Conservation (phyloP, 2,888 invertebrate species). For the Pilophorus perplexus region DNA sequence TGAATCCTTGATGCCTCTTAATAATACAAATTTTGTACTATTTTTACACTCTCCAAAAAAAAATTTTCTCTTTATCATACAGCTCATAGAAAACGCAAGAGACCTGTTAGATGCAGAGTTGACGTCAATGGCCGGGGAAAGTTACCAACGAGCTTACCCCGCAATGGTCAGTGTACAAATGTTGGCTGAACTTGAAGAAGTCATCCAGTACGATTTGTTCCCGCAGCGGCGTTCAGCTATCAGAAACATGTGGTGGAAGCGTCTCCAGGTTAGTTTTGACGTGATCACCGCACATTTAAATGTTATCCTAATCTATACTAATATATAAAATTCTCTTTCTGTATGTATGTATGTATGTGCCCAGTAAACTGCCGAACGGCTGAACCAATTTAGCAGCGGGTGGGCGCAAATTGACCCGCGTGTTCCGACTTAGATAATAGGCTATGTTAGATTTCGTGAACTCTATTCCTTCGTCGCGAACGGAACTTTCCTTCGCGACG, state of each 20-base stretch:
- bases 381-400: too few relatives aligned
- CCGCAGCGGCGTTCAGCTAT: conserved; percentile 80
- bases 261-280: conserved; percentile 65
- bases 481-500: too few relatives aligned
- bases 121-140: conserved; percentile 94
- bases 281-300: background rate
- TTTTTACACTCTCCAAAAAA: too few relatives aligned
- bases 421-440: too few relatives aligned
- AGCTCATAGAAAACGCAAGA: conserved; percentile 86
- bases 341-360: too few relatives aligned
- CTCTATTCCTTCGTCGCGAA: too few relatives aligned
- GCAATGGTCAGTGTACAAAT: conserved; percentile 97
- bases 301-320: background rate
- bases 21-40: too few relatives aligned
- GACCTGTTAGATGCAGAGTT: conserved; percentile 93
- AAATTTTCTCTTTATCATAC: conserved; percentile 47
- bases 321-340: too few relatives aligned
- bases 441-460: too few relatives aligned
- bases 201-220: conserved; percentile 86
- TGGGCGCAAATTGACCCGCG: too few relatives aligned
- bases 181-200: conserved; percentile 95
- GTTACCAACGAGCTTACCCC: conserved; percentile 91
- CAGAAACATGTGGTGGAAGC: conserved; percentile 88
- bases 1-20: too few relatives aligned
- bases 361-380: too few relatives aligned